Evolutionary conservation across 2,113 vertebrate species (phyloP).

Genomic region (human): GRCh38 chr12:87824001-87824500

Average conservation of each 20-base stretch:
- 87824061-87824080: slow-evolving; percentile 60
- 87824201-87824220: background rate
- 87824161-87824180: slow-evolving; percentile 25
- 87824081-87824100: slow-evolving; percentile 52
- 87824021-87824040: slow-evolving; percentile 62
- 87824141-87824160: slow-evolving; percentile 42
- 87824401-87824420: background rate
- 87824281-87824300: background rate
- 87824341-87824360: background rate
- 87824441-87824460: background rate
- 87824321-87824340: background rate
- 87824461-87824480: background rate
- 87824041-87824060: slow-evolving; percentile 54
- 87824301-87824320: background rate
- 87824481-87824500: background rate
- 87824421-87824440: background rate
- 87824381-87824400: background rate
- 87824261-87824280: background rate
- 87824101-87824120: slow-evolving; percentile 40
- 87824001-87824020: slow-evolving; percentile 51
- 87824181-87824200: slow-evolving; percentile 22
- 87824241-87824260: background rate
- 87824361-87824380: slow-evolving; percentile 12
- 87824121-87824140: slow-evolving; percentile 42
- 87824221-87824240: slow-evolving; percentile 31